These are phyloP conservation scores for Enteromius fasciolatus DNA, from an alignment of 2,797 vertebrate genomes.

Conservation along the genomic window DNA sequence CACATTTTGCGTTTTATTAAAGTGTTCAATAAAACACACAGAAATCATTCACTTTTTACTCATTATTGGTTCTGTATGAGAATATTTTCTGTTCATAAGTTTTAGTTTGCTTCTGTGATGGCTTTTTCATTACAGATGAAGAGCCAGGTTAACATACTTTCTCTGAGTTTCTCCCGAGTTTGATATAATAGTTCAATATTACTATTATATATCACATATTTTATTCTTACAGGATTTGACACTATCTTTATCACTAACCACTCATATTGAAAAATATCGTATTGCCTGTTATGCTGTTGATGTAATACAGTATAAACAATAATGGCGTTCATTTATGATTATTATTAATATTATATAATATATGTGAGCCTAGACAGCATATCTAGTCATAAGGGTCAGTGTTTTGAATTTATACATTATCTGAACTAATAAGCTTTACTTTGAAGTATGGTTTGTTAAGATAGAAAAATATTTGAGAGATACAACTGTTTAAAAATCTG, in stretches of 20 bases:
- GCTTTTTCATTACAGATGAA: neutral
- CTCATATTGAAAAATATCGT: neutral
- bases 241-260: neutral
- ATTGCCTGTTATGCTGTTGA: neutral
- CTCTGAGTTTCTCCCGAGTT: neutral
- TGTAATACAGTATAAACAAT: neutral
- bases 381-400: no score
- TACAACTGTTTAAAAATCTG: no score
- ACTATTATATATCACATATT: neutral
- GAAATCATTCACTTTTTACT: neutral
- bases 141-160: neutral
- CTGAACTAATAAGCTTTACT: no score
- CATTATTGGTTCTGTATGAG: neutral
- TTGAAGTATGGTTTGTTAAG: no score
- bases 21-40: constrained; percentile 10
- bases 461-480: no score
- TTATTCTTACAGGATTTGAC: neutral
- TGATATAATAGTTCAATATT: neutral
- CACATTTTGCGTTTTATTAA: neutral
- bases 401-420: no score
- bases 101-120: neutral
- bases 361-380: no score
- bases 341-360: neutral
- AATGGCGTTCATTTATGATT: neutral
- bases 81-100: neutral